Conservation (phyloP, 64 coral and sea anemone genomes). For the Orbicella faveolata region DNA sequence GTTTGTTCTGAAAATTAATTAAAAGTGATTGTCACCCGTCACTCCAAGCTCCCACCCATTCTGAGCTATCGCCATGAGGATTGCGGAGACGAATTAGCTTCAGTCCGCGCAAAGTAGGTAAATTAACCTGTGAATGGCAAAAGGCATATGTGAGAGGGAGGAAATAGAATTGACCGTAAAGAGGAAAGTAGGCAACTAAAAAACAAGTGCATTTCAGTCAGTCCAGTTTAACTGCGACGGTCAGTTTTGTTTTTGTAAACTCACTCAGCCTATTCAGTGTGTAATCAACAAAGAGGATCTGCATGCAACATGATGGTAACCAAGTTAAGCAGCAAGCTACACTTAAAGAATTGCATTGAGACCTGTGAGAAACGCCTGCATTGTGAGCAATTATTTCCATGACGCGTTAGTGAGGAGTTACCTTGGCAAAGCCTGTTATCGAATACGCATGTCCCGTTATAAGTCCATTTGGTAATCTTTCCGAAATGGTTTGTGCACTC, state of each 20-base stretch:
- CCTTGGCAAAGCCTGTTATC: slow-evolving; percentile 37
- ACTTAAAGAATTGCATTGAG: too few relatives aligned
- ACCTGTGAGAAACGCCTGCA: too few relatives aligned
- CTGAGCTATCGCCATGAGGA: slow-evolving; percentile 71
- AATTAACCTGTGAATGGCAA: slow-evolving; percentile 22
- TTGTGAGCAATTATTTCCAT: neutral
- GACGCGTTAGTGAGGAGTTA: neutral
- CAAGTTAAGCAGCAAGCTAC: too few relatives aligned
- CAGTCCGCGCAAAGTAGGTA: slow-evolving; percentile 44
- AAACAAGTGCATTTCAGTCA: too few relatives aligned
- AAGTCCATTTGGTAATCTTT: slow-evolving; percentile 37
- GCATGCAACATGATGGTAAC: too few relatives aligned
- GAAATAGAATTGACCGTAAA: too few relatives aligned
- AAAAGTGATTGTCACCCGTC: slow-evolving; percentile 63
- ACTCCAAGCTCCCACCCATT: slow-evolving; percentile 86
- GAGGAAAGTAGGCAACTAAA: too few relatives aligned
- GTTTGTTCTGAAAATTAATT: neutral
- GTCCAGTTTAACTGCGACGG: too few relatives aligned
- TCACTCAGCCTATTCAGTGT: too few relatives aligned
- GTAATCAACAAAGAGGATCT: too few relatives aligned
- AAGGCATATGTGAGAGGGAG: neutral
- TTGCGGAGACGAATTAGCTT: slow-evolving; percentile 77
- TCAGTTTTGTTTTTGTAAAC: too few relatives aligned
- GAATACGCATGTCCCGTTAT: slow-evolving; percentile 64
- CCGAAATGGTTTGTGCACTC: neutral